Conservation (phyloP, 1,140 invertebrate genomes). For the Microvelia longipes region DNA sequence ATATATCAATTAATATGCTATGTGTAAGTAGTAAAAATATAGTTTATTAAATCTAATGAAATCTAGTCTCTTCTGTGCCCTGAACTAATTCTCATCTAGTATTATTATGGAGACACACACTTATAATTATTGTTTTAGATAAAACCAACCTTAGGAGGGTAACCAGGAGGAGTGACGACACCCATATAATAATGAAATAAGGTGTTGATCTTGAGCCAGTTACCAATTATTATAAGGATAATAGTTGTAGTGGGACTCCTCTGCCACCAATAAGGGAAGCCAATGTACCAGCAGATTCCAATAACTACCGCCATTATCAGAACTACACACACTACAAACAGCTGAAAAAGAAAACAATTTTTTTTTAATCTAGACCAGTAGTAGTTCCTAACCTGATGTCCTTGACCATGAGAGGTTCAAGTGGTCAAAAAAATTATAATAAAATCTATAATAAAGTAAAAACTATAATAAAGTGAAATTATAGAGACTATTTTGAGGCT, state of each 20-base stretch:
- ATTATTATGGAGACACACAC: no score
- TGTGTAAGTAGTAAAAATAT: no score
- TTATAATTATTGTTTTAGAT: no score
- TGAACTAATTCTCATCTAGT: no score
- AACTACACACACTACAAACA: slow-evolving; percentile 70
- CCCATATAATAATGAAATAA: slow-evolving; percentile 87
- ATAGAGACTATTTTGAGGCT: not conserved
- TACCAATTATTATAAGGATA: slow-evolving; percentile 64
- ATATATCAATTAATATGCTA: no score
- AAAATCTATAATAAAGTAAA: not conserved
- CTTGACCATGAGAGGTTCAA: not conserved
- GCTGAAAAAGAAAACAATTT: slow-evolving; percentile 36
- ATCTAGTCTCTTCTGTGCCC: no score
- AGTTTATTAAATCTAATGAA: no score
- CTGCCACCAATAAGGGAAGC: slow-evolving; percentile 78
- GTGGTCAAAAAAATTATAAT: not conserved
- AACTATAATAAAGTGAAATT: not conserved
- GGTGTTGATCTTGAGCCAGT: slow-evolving; percentile 84
- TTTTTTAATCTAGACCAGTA: not conserved
- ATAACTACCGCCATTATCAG: slow-evolving; percentile 63
- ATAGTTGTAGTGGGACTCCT: slow-evolving; percentile 49
- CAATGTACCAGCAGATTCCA: slow-evolving; percentile 71
- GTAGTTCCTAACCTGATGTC: not conserved
- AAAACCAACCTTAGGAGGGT: slow-evolving; percentile 47
- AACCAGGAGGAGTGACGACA: slow-evolving; percentile 60